Evolutionary conservation across 2,113 vertebrate genomes (phyloP).

Genomic region (Trichomycterus rosablanca): DNA sequence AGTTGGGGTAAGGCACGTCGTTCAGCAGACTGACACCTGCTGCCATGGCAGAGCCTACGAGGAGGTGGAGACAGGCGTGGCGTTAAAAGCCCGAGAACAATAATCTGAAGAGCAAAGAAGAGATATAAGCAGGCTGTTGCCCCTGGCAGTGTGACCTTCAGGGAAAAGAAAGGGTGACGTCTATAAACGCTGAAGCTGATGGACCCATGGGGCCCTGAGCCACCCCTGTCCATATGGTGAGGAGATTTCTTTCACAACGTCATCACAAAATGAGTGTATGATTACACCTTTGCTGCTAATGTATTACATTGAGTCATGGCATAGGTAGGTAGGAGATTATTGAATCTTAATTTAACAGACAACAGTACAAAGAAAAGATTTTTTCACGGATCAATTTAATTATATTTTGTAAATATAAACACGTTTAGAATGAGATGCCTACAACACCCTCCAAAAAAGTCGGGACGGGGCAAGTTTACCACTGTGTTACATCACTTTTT

Average conservation of each 20-base stretch:
- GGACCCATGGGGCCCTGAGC: conserved; percentile 33
- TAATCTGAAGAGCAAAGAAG: conserved; percentile 11
- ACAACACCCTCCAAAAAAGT: too few species aligned
- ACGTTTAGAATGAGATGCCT: too few species aligned
- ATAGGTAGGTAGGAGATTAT: too few species aligned
- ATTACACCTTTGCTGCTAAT: conserved; percentile 16
- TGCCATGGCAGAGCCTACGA: conserved; percentile 78
- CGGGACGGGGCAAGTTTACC: too few species aligned
- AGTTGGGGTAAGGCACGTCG: conserved; percentile 64
- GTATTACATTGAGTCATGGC: background rate
- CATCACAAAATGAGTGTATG: background rate
- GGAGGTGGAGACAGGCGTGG: conserved; percentile 44
- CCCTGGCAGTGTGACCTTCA: conserved; percentile 28
- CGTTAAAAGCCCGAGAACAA: conserved; percentile 40
- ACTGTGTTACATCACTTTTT: too few species aligned
- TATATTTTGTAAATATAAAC: too few species aligned
- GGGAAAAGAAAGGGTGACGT: conserved; percentile 40
- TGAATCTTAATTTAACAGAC: too few species aligned
- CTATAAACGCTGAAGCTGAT: conserved; percentile 33
- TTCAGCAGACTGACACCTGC: conserved; percentile 78
- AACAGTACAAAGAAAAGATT: too few species aligned
- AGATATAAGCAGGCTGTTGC: conserved; percentile 45
- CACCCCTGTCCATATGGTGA: background rate
- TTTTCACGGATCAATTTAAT: too few species aligned
- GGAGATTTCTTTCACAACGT: background rate